phyloP scores from a whole-genome alignment of 2,113 vertebrate genomes.

The Macroglossus sobrinus region DNA sequence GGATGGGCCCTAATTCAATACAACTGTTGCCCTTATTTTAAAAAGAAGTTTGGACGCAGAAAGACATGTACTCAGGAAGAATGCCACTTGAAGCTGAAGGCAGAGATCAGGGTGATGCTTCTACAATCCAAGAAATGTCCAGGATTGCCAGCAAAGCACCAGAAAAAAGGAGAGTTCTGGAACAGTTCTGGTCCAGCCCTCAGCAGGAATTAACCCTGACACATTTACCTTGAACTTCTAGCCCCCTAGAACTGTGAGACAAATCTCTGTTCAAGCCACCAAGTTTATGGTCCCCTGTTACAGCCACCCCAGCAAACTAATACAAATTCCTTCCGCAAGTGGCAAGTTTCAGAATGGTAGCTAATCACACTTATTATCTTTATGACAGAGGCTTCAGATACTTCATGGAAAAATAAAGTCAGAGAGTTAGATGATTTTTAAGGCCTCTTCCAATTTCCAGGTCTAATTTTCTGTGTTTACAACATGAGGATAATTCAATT shows the following conservation, averaged over 20 bases:
- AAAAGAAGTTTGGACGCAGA: not conserved
- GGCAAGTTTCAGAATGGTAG: not conserved
- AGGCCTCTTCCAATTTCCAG: not conserved
- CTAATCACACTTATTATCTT: not conserved
- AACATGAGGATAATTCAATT: not conserved
- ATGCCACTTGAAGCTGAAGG: not conserved
- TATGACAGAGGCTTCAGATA: not conserved
- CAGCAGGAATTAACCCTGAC: not conserved
- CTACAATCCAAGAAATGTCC: not conserved
- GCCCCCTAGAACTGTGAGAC: not conserved
- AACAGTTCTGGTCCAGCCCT: not conserved
- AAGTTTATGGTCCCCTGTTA: not conserved
- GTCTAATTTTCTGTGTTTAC: not conserved
- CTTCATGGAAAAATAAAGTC: not conserved
- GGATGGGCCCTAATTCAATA: not conserved
- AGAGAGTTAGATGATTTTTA: not conserved
- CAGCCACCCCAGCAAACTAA: not conserved
- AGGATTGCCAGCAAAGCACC: no score
- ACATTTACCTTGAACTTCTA: not conserved
- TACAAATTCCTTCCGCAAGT: not conserved
- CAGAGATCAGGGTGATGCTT: not conserved
- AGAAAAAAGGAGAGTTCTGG: fast-evolving
- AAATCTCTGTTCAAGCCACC: not conserved
- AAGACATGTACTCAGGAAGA: not conserved
- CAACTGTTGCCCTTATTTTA: not conserved